Evolutionary conservation across 1,140 invertebrate genomes (phyloP).

Genomic region (Oryzaephilus surinamensis): DNA sequence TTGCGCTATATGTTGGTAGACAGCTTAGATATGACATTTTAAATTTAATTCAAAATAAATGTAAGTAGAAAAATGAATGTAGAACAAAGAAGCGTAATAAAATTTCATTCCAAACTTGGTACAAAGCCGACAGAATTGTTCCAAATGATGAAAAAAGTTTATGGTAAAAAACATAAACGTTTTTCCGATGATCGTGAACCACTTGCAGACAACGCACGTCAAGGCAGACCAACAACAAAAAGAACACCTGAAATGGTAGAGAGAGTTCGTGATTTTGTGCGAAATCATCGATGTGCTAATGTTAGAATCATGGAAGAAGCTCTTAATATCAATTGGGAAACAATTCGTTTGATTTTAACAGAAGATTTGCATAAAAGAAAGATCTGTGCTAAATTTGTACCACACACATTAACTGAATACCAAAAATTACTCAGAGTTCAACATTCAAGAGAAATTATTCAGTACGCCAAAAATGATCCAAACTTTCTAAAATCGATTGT

Average conservation of each 20-base stretch:
- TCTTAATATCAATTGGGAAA: background rate
- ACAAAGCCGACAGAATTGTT: background rate
- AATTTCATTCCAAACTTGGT: background rate
- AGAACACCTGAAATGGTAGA: background rate
- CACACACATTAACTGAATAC: background rate
- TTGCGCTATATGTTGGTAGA: too few relatives aligned
- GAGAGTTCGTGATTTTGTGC: background rate
- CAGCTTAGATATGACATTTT: background rate
- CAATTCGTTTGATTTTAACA: background rate
- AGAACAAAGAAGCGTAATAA: background rate
- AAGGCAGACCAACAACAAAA: background rate
- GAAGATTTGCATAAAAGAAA: constrained; percentile 4
- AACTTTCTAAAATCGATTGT: background rate
- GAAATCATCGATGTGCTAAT: background rate
- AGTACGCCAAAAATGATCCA: background rate
- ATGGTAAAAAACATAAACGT: background rate
- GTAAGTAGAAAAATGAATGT: background rate
- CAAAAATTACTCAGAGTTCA: background rate
- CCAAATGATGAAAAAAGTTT: constrained; percentile 1
- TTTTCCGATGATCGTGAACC: background rate
- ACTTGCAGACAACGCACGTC: background rate
- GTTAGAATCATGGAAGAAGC: background rate
- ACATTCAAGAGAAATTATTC: background rate
- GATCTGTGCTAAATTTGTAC: background rate
- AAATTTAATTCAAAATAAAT: background rate